Percentiles rank a stretch among this genome's conserved stretches.
Evolutionary conservation across 1,140 invertebrate species (phyloP).

Genomic region (Macrostomum lignano): DNA sequence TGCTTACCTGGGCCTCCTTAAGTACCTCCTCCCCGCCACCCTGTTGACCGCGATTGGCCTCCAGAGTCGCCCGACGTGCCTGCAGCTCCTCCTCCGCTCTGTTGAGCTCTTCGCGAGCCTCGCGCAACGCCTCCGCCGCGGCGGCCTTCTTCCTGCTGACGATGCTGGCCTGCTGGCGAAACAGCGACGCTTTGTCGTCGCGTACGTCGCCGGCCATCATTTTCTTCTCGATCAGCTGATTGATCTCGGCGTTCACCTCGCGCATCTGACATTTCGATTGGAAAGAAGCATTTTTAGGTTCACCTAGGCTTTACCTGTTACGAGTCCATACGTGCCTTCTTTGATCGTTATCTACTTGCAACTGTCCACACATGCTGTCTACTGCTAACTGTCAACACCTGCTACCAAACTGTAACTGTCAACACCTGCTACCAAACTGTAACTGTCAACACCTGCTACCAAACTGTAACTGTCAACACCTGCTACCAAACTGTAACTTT

Average conservation of each 20-base stretch:
- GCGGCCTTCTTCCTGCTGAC: slow-evolving; percentile 45
- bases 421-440: too few species aligned
- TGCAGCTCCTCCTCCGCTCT: slow-evolving; percentile 33
- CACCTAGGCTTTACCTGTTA: neutral
- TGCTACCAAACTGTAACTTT: too few species aligned
- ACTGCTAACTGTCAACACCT: too few species aligned
- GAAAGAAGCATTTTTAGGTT: slow-evolving; percentile 1
- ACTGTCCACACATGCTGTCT: too few species aligned
- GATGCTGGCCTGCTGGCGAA: slow-evolving; percentile 50
- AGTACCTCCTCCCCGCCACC: slow-evolving; percentile 34
- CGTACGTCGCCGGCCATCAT: slow-evolving; percentile 29
- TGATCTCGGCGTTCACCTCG: slow-evolving; percentile 35
- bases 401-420: too few species aligned
- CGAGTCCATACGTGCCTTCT: neutral
- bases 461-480: too few species aligned
- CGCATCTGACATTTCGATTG: slow-evolving; percentile 30
- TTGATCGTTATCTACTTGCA: neutral
- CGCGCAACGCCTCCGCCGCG: slow-evolving; percentile 38
- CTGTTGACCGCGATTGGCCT: slow-evolving; percentile 10
- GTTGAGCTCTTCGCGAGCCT: slow-evolving; percentile 34
- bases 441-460: too few species aligned
- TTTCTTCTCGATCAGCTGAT: slow-evolving; percentile 30
- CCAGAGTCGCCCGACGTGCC: slow-evolving; percentile 31
- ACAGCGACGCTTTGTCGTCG: slow-evolving; percentile 46
- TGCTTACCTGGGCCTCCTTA: slow-evolving; percentile 40